Evolutionary conservation across 2,888 invertebrate genomes (phyloP), one percentile per base, ranked within the genome.

Genomic region (Pyrochroa serraticornis): DNA sequence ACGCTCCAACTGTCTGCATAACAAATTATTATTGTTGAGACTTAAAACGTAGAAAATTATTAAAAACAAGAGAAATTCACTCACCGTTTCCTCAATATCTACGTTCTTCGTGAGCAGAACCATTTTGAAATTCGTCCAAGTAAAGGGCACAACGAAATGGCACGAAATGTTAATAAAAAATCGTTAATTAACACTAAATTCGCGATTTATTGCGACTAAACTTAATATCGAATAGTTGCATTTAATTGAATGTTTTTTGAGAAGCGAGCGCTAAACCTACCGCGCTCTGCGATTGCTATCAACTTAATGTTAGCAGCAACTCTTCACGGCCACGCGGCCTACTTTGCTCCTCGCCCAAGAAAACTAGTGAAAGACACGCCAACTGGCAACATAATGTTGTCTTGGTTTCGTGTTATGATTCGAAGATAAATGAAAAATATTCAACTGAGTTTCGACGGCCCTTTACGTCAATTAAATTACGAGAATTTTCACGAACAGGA

Each of bases 241-340:
- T 7, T 34, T 6, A 9, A 6, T 8, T 9, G 31, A 6, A 14
- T 6, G 1, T n/a, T 49, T 49, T 39, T 8, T 1, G 6, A 46
- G 41, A 52, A n/a, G n/a, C 48, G 30, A 62, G 53, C 64, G 66
- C 67, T 63, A 63, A 55, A 59, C 65, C 67, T 62, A 67, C 74
- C 74, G 71, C 71, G 66, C 74, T 70, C 69, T 63, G 59, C 69
- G 67, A 68, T 68, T 66, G 73, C 66, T 66, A 68, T 69, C 68
- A 65, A 74, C 75, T 75, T 66, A 77, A 72, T 75, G 75, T 71
- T 69, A 68, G 67, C 68, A 65, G 22, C 67, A 69, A 64, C 67
- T 70, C 68, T 71, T 70, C 71, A 63, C 66, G 61, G 64, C 67
- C 64, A 65, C 64, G 63, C 74, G 76, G 73, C 76, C 77, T 75